These are phyloP conservation scores for Spinibarbus caldwelli DNA, from an alignment of 2,797 vertebrate genomes.

Conservation along the genomic window DNA sequence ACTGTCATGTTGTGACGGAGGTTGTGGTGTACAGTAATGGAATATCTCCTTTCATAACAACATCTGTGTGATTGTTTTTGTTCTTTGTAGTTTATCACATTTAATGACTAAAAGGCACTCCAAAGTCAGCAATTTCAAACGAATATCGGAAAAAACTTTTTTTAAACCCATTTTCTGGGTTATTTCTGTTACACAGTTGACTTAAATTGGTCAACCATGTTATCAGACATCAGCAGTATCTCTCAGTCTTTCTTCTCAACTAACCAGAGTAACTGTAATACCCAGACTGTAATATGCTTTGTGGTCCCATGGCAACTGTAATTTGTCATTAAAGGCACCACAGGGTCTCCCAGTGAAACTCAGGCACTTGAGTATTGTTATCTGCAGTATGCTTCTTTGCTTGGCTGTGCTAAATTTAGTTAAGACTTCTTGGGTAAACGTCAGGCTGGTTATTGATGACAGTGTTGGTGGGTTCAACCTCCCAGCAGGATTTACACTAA, in stretches of 20 bases:
- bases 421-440: constrained; percentile 63
- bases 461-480: constrained; percentile 60
- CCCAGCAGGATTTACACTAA: constrained; percentile 58
- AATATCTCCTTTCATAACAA: no score
- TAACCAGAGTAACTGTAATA: constrained; percentile 7
- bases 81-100: background rate
- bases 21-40: no score
- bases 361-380: constrained; percentile 65
- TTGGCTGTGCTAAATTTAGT: constrained; percentile 71
- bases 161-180: background rate
- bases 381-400: constrained; percentile 55
- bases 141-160: background rate
- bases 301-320: constrained; percentile 69
- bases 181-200: background rate
- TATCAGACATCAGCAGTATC: background rate
- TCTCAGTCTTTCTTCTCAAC: background rate
- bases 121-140: no score
- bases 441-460: constrained; percentile 61
- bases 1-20: no score
- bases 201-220: background rate
- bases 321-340: constrained; percentile 71
- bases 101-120: background rate
- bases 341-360: constrained; percentile 59
- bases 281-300: constrained; percentile 54
- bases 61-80: no score